Evolutionary conservation across 2,113 vertebrate genomes (phyloP).

Genomic region (Eidolon helvum): DNA sequence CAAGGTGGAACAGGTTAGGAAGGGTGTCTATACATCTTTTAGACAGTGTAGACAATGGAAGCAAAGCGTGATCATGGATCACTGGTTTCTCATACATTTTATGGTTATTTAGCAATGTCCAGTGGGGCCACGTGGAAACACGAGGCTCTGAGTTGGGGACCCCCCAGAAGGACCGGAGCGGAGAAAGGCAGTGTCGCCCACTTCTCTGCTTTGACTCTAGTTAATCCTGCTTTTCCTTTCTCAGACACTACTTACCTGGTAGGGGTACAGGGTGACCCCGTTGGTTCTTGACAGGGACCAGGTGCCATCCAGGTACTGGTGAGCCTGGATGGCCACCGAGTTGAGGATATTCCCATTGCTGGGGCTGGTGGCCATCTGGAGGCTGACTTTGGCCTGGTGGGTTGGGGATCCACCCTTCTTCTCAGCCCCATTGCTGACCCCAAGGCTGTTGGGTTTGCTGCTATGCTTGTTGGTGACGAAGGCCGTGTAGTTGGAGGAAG

Average conservation of each 20-base stretch:
- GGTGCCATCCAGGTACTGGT: conserved; percentile 90
- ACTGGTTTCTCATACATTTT: neutral
- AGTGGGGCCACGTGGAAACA: accelerated
- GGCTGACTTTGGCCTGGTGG: conserved; percentile 88
- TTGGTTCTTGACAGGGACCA: conserved; percentile 90
- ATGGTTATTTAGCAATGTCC: neutral
- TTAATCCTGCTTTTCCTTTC: neutral
- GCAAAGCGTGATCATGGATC: accelerated
- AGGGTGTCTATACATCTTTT: neutral
- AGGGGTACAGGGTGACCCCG: conserved; percentile 95
- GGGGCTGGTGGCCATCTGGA: conserved; percentile 89
- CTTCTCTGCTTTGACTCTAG: neutral
- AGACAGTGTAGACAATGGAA: neutral
- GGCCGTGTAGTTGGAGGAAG: conserved; percentile 84
- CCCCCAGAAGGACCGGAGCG: neutral
- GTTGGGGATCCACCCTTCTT: conserved; percentile 91
- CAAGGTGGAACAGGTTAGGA: neutral
- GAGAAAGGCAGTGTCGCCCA: neutral
- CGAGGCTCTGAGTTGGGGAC: neutral
- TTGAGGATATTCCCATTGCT: conserved; percentile 87
- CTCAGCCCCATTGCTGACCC: conserved; percentile 90
- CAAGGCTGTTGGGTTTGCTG: conserved; percentile 93
- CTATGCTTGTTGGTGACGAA: conserved; percentile 86
- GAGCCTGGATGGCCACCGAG: conserved; percentile 90
- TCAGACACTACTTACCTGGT: conserved; percentile 89